Evolutionary conservation across 2,888 invertebrate genomes (phyloP), one percentile per base, ranked within the genome.

Genomic region (Prosapia bicincta): DNA sequence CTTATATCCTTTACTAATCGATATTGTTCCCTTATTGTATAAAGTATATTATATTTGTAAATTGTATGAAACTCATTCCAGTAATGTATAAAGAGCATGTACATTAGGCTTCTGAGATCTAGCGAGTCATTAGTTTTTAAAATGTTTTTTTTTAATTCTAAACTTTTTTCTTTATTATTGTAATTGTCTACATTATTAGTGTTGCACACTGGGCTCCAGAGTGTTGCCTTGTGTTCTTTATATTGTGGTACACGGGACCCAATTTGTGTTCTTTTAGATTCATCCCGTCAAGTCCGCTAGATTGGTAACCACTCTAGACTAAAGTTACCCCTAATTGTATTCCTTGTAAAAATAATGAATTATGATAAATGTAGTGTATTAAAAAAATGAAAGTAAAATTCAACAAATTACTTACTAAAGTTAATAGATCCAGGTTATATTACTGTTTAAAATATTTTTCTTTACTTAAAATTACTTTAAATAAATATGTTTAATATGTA

Each of bases 91-190:
- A 71, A 54, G 24, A 65, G 54, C 72, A 72, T 70, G 70, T 70
- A 38, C 24, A 70, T 70, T 70, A 70, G 70, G 70, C 70, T 70
- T 70, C 70, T 70, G 24, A 43, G 20, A 69, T 69, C 30, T 30
- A 32, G 69, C 32, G 38, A 30, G 5, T 54, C 20, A 54, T 54
- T 30, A 20, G 30, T 69, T 69, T 69, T 26, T 69, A 3, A n/a
- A 32, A 32, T 32, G 20, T 6, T 69, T n/a, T 20, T 30, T 38
- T 54, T 3, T 13, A 54, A 20, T 69, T 20, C 38, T 20, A 1
- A 20, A 28, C 32, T 26, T 13, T 30, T 32, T 30, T 38, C 26
- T 69, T 69, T 32, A 69, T 9, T 69, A 9, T 30, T 30, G 23
- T 30, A 54, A 3, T 54, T 13, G 20, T 54, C 13, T 13, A 54